Percentiles rank a stretch among this genome's conserved stretches.
Conservation (phyloP, 1,140 invertebrate genomes). For the Sipha flava region DNA sequence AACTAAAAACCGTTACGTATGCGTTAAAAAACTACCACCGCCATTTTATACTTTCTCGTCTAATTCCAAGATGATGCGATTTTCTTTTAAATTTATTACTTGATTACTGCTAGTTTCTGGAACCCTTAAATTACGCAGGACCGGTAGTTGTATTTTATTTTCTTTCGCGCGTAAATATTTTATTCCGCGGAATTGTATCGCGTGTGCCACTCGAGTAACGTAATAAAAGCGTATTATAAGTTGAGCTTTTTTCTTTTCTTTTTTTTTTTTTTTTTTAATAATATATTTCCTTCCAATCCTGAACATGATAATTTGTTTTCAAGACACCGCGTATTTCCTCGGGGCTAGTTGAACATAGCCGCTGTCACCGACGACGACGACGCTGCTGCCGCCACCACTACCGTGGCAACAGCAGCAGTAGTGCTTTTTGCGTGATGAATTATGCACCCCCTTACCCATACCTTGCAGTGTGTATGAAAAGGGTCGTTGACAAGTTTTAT, state of each 20-base stretch:
- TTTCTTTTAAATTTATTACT: background rate
- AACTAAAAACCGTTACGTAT: too few relatives aligned
- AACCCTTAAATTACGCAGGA: background rate
- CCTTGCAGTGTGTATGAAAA: background rate
- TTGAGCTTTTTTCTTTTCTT: background rate
- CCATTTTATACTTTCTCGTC: background rate
- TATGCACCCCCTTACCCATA: background rate
- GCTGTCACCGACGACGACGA: too few relatives aligned
- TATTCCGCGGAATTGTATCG: background rate
- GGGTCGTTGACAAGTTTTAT: constrained; percentile 25
- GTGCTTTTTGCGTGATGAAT: constrained; percentile 20
- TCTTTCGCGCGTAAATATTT: background rate
- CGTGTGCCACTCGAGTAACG: background rate
- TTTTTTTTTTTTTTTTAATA: background rate
- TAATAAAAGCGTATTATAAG: background rate
- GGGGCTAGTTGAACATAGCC: background rate
- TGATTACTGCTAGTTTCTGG: background rate
- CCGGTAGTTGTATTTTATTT: background rate
- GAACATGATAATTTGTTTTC: constrained; percentile 10
- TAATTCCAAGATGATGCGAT: background rate
- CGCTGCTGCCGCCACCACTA: too few relatives aligned
- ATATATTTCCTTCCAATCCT: background rate
- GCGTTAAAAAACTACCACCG: too few relatives aligned
- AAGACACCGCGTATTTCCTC: background rate
- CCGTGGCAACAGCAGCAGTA: background rate